Evolutionary conservation across 2,797 vertebrate genomes (phyloP), one percentile per base, ranked within the genome.

Genomic region (Eutrigla gurnardus): DNA sequence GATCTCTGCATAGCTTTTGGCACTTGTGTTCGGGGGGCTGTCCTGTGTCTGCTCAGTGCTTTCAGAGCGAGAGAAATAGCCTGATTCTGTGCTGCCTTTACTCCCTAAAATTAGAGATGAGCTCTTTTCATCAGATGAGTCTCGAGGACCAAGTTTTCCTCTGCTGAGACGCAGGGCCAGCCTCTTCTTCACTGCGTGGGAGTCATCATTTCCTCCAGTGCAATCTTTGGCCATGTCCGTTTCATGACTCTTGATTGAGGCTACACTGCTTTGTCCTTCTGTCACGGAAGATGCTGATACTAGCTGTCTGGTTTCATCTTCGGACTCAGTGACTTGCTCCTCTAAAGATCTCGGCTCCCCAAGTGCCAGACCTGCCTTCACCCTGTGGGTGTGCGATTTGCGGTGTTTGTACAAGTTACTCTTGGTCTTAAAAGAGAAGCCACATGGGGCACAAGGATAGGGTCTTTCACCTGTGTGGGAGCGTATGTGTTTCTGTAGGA

Each of bases 401-500:
- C 96, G 94, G 89, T 99, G 98, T 84, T 99, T 99, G 89, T 99
- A 99, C 76, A 99, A 90, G 91, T 99, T 99, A 88, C 98, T 99
- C 93, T 99, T 99, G 36, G 98, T 99, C 91, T 99, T 99, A 88
- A 99, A 99, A 71, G 97, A 99, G 92, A 99, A 99, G 75, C 97
- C 97, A 9, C 98, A 99, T 7, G 97, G 97, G 67, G 94, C 94
- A 32, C 98, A 99, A 33, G 97, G 97, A 85, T 99, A 99, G 5
- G 97, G 98, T 70, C 98, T 95, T 93, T 99, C 97, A 0, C 97
- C 98, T 0, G 97, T 99, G 92, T 99, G 98, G 0, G 97, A 99
- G 66, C 98, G 96, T 85, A 99, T 98, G 57, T 99, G 98, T 78
- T 99, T 99, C 88, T 99, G 98, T 50, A 99, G 96, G 86, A 99